Evolutionary conservation across 2,113 vertebrate species (phyloP).

Genomic region (Perccottus glenii): DNA sequence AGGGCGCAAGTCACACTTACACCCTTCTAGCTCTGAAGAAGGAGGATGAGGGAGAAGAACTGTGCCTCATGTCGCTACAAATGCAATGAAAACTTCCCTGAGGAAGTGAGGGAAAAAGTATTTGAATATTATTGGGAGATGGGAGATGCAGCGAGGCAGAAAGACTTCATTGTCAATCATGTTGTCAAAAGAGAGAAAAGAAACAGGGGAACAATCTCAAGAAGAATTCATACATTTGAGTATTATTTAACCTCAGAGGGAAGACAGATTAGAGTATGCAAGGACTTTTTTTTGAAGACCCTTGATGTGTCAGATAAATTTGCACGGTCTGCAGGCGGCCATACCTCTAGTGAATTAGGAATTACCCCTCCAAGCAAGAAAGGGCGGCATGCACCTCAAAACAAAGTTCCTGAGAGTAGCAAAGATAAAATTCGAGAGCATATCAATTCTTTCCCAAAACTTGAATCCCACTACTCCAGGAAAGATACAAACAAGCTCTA

Average conservation of each 20-base stretch:
- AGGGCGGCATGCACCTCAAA: background rate
- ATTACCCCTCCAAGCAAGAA: background rate
- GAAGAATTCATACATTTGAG: background rate
- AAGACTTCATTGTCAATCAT: no score
- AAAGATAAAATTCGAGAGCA: background rate
- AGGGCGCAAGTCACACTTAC: no score
- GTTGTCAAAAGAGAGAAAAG: no score
- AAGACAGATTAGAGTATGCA: background rate
- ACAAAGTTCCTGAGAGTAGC: background rate
- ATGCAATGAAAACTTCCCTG: no score
- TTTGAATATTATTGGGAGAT: no score
- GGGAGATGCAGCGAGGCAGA: no score
- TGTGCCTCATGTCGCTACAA: no score
- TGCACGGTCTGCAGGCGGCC: background rate
- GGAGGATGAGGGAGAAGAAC: no score
- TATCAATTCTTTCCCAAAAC: background rate
- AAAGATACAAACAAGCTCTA: background rate
- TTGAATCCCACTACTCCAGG: background rate
- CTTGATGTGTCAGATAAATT: background rate
- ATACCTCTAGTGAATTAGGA: background rate
- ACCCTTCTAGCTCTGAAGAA: no score
- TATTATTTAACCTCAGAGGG: background rate
- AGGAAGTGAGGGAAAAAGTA: no score
- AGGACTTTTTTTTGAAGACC: background rate
- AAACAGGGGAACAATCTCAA: background rate